phyloP scores from a whole-genome alignment of 2,797 vertebrate genomes.

The Aphelocoma californica region DNA sequence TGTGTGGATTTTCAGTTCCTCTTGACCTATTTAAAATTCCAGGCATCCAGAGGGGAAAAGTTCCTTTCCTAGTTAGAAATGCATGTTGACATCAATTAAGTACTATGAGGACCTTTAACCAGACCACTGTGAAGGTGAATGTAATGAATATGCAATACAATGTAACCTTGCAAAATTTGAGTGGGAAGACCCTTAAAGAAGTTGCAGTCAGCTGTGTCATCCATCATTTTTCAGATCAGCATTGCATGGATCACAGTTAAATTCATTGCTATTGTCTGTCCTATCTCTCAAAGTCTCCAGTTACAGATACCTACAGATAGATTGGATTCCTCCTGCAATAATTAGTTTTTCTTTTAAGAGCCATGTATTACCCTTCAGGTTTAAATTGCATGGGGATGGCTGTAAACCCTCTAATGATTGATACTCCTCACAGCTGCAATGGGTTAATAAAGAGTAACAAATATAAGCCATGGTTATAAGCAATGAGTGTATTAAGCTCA shows the following conservation, averaged over 20 bases:
- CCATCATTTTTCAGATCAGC: neutral
- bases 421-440: neutral
- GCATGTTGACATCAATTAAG: neutral
- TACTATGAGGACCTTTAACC: neutral
- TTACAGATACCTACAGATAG: neutral
- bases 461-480: neutral
- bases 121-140: neutral
- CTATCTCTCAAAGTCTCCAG: neutral
- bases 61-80: neutral
- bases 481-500: neutral
- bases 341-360: slow-evolving; percentile 12
- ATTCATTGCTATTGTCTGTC: neutral
- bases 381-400: neutral
- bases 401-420: neutral
- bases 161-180: neutral
- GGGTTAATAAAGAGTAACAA: slow-evolving; percentile 9
- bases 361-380: neutral
- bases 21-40: neutral
- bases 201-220: neutral
- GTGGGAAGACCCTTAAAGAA: neutral
- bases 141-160: neutral
- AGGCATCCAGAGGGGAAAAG: neutral
- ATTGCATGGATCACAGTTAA: neutral
- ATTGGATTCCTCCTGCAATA: neutral
- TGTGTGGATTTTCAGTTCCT: neutral